Conservation (phyloP, 2,113 vertebrate species). For the Alosa alosa region DNA sequence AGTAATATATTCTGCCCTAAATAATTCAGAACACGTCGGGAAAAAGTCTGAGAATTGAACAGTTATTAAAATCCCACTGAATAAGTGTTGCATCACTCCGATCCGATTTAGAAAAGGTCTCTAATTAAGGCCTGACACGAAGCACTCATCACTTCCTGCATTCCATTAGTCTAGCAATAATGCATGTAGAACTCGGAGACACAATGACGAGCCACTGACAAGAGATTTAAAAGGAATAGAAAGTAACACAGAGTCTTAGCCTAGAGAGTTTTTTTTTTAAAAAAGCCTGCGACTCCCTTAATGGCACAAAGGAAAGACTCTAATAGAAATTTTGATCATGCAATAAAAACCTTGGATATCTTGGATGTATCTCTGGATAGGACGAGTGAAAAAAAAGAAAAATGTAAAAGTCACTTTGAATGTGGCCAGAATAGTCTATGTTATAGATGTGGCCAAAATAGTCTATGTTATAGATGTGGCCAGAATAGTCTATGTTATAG, state of each 20-base stretch:
- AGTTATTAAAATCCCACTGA: neutral
- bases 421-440: slow-evolving; percentile 27
- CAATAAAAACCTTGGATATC: neutral
- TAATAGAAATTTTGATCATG: neutral
- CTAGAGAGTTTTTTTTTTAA: neutral
- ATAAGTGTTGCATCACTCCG: neutral
- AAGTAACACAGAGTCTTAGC: slow-evolving; percentile 15
- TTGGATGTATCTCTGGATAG: neutral
- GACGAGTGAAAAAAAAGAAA: neutral
- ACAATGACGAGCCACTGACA: neutral
- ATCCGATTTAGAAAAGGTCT: slow-evolving; percentile 8
- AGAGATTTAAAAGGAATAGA: slow-evolving; percentile 29
- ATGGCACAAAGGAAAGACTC: neutral
- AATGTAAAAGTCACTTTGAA: neutral
- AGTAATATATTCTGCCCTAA: slow-evolving; percentile 40
- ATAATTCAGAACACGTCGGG: slow-evolving; percentile 52
- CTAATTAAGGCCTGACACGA: neutral
- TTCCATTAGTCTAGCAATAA: neutral
- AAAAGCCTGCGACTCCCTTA: neutral
- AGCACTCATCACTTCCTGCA: neutral
- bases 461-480: neutral
- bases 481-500: slow-evolving; percentile 11
- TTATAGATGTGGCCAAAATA: slow-evolving; percentile 28
- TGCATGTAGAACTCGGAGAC: neutral
- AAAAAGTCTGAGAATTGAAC: neutral